Base-by-base conservation (phyloP, 1,140 invertebrate species). In the Pemphigus obesinymphae region DNA sequence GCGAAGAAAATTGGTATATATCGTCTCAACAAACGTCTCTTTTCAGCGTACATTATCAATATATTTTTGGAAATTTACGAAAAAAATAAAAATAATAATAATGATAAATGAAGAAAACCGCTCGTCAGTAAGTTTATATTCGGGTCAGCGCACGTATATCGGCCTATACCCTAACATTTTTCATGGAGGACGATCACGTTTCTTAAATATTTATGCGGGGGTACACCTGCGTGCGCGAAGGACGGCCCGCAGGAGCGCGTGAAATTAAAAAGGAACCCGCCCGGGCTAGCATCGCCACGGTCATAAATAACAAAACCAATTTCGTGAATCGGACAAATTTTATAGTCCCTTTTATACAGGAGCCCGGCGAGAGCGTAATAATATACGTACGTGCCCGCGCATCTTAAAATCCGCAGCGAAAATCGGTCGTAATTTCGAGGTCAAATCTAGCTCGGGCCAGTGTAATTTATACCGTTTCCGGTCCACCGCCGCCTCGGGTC, bases 301-400 rank as follows among this genome's bases (percentile, higher is more conserved):
- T 66, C 26, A 66, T 66, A 66, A 66, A 66, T 66, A 66, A 66
- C 31, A 31, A 43, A 26, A 23, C 37, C 66, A 43, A 70, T 70
- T 43, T n/a, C n/a, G 6, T 3, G 66, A 13, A 66, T 23, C n/a
- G 11, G 37, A 70, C 66, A 70, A 70, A 70, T 70, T 70, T 70
- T 40, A 68, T 10, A 23, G 31, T n/a, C 7, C 20, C 31, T 68
- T 68, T 50, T 68, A n/a, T 68, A n/a, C 37, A 68, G 10, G n/a
- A n/a, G 31, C 26, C 3, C 13, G 58, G 17, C 29, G 5, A 1
- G 55, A 13, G 13, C 15, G 23, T 26, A 55, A 61, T 29, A 66
- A 37, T 68, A n/a, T 70, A 43, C n/a, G n/a, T 43, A 43, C 66
- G 66, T 70, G 66, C 20, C 11, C 10, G 40, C 37, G 66, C 66